Percentiles rank a stretch among this genome's conserved stretches.
phyloP scores from a whole-genome alignment of 92 coral and sea anemone species.

The Porites cylindrica region DNA sequence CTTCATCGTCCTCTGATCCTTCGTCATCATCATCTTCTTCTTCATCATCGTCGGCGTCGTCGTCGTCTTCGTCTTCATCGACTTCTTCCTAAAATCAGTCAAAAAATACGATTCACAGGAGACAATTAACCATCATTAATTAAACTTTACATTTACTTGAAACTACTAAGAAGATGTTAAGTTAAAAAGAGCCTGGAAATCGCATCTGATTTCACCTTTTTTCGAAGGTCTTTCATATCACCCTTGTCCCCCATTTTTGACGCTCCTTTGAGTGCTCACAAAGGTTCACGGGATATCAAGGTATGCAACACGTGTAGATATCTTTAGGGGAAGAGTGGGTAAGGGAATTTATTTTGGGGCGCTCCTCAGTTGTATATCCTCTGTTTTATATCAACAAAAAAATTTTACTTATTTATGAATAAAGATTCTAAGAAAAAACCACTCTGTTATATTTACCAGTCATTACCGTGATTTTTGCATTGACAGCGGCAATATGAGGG shows the following conservation, averaged over 20 bases:
- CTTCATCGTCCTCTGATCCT: constrained; percentile 87
- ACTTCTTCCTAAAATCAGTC: constrained; percentile 25
- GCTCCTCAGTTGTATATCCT: neutral
- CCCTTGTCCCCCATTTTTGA: constrained; percentile 18
- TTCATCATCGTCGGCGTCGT: constrained; percentile 44
- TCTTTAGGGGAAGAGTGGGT: neutral
- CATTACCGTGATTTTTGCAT: too few relatives aligned
- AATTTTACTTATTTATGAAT: too few relatives aligned
- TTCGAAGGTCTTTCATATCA: neutral
- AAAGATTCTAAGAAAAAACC: too few relatives aligned
- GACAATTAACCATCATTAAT: neutral
- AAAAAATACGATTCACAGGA: neutral
- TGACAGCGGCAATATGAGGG: too few relatives aligned
- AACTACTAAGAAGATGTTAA: neutral
- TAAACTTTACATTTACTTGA: neutral
- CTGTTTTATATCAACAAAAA: neutral
- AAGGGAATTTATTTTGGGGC: too few relatives aligned
- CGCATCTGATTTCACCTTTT: constrained; percentile 15
- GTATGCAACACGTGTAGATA: neutral
- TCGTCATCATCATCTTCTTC: constrained; percentile 77
- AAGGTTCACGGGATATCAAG: neutral
- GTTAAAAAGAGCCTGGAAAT: neutral
- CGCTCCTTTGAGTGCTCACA: neutral
- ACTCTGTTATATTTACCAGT: too few relatives aligned
- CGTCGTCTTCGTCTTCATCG: constrained; percentile 45